A percentile compares a stretch with the other conserved stretches of the same genome.
Conservation (phyloP, 2,888 invertebrate species). For the Hypomecis atomaria region DNA sequence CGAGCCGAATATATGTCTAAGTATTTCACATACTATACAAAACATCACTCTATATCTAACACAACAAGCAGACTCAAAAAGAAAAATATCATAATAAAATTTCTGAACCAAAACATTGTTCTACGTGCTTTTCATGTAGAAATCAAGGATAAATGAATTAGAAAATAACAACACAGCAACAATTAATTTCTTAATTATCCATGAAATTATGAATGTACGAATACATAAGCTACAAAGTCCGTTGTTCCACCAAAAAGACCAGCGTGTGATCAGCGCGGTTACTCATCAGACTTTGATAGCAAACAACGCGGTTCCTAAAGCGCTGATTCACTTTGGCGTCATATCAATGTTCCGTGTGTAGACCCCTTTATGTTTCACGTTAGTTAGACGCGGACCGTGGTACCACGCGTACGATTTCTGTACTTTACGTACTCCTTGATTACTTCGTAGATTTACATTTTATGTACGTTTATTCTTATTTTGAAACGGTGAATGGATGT, state of each 20-base stretch:
- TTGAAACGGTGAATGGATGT: slow-evolving; percentile 17
- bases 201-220: no score
- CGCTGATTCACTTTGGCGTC: slow-evolving; percentile 31
- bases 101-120: no score
- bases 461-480: slow-evolving; percentile 13
- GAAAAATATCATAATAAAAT: no score
- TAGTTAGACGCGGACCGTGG: slow-evolving; percentile 38
- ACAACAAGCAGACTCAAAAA: no score
- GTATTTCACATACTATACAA: no score
- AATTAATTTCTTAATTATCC: no score
- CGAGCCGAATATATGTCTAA: no score
- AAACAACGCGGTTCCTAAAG: slow-evolving; percentile 16
- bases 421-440: slow-evolving; percentile 1
- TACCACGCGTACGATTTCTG: slow-evolving; percentile 26
- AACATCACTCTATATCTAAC: no score
- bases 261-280: not conserved
- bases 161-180: no score
- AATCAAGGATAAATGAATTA: no score
- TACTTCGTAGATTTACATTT: not conserved
- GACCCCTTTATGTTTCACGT: slow-evolving; percentile 17
- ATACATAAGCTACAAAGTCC: no score
- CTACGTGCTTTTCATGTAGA: no score
- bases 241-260: not conserved
- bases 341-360: slow-evolving; percentile 20
- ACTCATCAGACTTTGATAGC: slow-evolving; percentile 16